These are phyloP conservation scores for Caenorhabditis plicata DNA, from an alignment of 2,888 invertebrate species.

Conservation along the genomic window DNA sequence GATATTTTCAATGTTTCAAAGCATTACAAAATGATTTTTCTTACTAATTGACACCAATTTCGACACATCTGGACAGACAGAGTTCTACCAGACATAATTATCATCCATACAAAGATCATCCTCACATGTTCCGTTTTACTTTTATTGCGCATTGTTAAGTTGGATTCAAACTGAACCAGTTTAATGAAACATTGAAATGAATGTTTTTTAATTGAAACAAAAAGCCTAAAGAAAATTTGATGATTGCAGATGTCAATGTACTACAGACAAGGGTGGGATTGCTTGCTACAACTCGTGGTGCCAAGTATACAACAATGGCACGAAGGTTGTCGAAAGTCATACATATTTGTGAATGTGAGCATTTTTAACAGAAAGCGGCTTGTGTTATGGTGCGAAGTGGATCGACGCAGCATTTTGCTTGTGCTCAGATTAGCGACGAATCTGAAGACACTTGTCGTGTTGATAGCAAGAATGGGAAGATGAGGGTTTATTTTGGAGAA, in stretches of 20 bases:
- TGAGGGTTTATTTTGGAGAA: background rate
- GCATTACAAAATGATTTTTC: too few relatives aligned
- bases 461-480: background rate
- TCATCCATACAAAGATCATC: too few relatives aligned
- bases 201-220: too few relatives aligned
- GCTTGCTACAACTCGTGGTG: conserved; percentile 2
- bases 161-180: too few relatives aligned
- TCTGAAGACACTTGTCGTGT: background rate
- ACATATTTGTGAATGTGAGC: background rate
- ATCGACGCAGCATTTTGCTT: conserved; percentile 1
- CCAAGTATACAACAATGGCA: conserved; percentile 5
- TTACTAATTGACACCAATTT: too few relatives aligned
- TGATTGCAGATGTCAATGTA: conserved; percentile 7
- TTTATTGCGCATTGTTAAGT: too few relatives aligned
- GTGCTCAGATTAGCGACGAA: background rate
- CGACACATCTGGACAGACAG: too few relatives aligned
- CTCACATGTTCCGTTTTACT: too few relatives aligned
- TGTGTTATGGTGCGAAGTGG: conserved; percentile 1
- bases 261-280: conserved; percentile 1
- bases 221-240: too few relatives aligned
- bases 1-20: too few relatives aligned
- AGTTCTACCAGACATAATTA: too few relatives aligned
- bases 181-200: too few relatives aligned
- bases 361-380: conserved; percentile 1
- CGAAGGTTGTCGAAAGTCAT: background rate